Conservation (phyloP, 2,888 invertebrate genomes). For the Synanthedon andrenaeformis region DNA sequence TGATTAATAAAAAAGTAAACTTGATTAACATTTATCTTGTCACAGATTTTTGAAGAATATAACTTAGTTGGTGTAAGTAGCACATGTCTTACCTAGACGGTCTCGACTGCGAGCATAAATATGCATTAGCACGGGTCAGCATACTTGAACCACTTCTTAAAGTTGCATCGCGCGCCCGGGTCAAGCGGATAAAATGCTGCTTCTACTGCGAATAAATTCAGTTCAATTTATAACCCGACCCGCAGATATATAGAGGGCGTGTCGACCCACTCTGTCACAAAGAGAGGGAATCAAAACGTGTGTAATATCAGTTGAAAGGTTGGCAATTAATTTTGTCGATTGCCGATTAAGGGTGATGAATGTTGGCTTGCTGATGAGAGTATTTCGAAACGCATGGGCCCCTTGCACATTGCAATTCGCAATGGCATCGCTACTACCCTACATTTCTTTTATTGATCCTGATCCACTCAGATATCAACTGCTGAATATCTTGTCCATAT, state of each 20-base stretch:
- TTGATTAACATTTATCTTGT: no score
- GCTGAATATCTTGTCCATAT: no score
- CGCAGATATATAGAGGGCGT: background rate
- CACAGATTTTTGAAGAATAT: no score
- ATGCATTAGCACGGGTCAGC: background rate
- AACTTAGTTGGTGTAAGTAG: no score
- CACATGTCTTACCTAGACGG: no score
- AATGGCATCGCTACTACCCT: no score
- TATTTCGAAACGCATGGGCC: background rate
- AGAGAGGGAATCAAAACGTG: background rate
- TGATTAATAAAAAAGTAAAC: no score
- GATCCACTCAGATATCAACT: no score
- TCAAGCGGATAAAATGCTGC: background rate
- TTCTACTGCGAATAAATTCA: conserved; percentile 9
- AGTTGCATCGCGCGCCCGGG: background rate
- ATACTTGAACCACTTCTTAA: background rate
- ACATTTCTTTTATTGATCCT: no score
- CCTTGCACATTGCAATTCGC: no score
- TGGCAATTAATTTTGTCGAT: background rate
- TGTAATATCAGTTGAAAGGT: background rate
- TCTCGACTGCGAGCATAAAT: background rate
- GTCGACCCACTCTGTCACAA: no score
- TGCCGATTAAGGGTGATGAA: background rate
- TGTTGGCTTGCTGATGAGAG: background rate
- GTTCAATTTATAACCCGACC: conserved; percentile 4